These are phyloP conservation scores for Eurystomus glaucurus DNA, from an alignment of 2,797 vertebrate genomes.

Conservation along the genomic window DNA sequence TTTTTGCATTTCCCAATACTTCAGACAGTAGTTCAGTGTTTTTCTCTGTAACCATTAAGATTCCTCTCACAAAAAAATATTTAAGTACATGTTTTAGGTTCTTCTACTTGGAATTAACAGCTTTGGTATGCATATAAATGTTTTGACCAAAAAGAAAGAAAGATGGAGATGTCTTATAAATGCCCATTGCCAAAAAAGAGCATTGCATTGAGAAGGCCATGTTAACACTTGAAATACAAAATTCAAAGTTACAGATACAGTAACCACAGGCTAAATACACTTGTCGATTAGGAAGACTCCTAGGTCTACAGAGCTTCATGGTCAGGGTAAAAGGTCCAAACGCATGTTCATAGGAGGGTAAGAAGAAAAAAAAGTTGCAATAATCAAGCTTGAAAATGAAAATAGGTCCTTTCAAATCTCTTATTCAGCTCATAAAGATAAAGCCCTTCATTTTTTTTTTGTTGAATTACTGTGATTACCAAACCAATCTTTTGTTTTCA, in stretches of 20 bases:
- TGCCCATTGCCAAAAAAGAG: background rate
- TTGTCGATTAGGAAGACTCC: background rate
- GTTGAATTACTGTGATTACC: background rate
- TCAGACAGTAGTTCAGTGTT: background rate
- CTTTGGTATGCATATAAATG: background rate
- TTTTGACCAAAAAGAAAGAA: background rate
- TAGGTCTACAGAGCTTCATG: fast-evolving
- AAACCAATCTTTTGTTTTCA: background rate
- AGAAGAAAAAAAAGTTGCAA: background rate
- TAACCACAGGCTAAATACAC: background rate
- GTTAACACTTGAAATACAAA: background rate
- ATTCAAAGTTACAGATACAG: background rate
- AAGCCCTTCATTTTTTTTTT: background rate
- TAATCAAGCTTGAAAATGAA: background rate
- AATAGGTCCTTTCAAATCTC: background rate
- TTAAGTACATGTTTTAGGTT: fast-evolving
- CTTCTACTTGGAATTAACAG: background rate
- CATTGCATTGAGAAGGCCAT: background rate
- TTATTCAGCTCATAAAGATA: background rate
- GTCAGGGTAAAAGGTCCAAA: background rate
- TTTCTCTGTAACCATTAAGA: background rate
- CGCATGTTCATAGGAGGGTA: background rate
- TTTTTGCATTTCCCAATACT: background rate
- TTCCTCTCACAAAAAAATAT: background rate
- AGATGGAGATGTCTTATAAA: background rate